Conservation (phyloP, 2,888 invertebrate genomes). For the Drosophila atripex region DNA sequence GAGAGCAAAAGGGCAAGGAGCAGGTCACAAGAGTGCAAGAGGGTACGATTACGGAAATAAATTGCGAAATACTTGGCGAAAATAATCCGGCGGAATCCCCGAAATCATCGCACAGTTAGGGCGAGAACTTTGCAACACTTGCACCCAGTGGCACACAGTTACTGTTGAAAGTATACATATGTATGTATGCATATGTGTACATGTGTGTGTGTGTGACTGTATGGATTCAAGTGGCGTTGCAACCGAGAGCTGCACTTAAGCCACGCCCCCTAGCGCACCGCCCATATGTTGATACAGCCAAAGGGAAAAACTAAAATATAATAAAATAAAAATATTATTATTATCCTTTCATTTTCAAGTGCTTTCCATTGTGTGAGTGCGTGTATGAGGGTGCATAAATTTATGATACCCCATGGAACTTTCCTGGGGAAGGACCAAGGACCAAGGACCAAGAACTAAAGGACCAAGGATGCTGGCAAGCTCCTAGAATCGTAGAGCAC, state of each 20-base stretch:
- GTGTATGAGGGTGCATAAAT: constrained; percentile 8
- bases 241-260: constrained; percentile 41
- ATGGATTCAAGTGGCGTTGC: constrained; percentile 34
- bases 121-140: constrained; percentile 35
- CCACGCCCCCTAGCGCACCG: constrained; percentile 5
- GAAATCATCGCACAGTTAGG: constrained; percentile 41
- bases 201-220: neutral
- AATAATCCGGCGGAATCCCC: constrained; percentile 41
- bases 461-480: constrained; percentile 5
- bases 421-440: neutral
- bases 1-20: neutral
- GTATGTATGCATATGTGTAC: neutral
- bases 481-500: constrained; percentile 17
- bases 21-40: constrained; percentile 6
- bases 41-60: constrained; percentile 22
- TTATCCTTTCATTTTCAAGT: constrained; percentile 56
- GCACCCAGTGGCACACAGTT: constrained; percentile 15
- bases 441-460: neutral
- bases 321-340: constrained; percentile 50
- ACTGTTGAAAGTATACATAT: constrained; percentile 6
- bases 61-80: constrained; percentile 39
- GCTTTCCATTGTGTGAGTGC: constrained; percentile 46
- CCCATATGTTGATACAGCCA: constrained; percentile 10
- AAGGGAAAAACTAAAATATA: constrained; percentile 38
- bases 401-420: constrained; percentile 16